Evolutionary conservation across 2,797 vertebrate genomes (phyloP).

Genomic region (Hozukius guyotensis): DNA sequence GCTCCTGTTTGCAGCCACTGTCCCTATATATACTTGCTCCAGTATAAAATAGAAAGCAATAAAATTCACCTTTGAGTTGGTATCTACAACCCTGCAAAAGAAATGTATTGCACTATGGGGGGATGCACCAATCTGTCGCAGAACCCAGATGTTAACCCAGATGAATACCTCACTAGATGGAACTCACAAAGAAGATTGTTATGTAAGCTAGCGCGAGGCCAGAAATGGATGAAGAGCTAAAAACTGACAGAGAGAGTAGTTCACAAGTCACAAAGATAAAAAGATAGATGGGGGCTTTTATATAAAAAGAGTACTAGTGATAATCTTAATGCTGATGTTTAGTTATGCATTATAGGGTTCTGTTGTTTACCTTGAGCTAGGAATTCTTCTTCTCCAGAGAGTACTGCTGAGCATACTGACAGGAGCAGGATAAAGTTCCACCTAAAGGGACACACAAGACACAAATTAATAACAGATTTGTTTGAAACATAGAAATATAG

Average conservation of each 20-base stretch:
- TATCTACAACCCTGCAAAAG: not conserved
- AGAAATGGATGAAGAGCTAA: not conserved
- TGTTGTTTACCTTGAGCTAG: constrained; percentile 82
- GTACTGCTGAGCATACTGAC: constrained; percentile 89
- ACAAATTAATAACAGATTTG: constrained; percentile 1
- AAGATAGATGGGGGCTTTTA: not conserved
- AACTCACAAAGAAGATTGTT: not conserved
- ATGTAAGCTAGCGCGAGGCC: fast-evolving
- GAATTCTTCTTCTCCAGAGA: constrained; percentile 85
- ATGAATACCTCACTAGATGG: not conserved
- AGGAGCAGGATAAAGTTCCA: constrained; percentile 90
- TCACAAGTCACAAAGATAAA: not conserved
- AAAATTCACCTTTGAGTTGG: not conserved
- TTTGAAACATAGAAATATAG: not conserved
- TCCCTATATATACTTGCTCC: not conserved
- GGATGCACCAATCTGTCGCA: not conserved
- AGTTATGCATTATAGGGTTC: not conserved
- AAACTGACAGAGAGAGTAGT: not conserved
- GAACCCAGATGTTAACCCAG: no score
- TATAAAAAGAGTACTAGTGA: not conserved
- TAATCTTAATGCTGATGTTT: not conserved
- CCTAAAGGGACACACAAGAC: constrained; percentile 79
- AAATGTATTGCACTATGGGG: not conserved
- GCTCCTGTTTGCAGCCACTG: constrained; percentile 25
- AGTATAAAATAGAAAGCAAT: not conserved